Conservation (phyloP, 2,797 vertebrate genomes). For the Melanotaenia boesemani region DNA sequence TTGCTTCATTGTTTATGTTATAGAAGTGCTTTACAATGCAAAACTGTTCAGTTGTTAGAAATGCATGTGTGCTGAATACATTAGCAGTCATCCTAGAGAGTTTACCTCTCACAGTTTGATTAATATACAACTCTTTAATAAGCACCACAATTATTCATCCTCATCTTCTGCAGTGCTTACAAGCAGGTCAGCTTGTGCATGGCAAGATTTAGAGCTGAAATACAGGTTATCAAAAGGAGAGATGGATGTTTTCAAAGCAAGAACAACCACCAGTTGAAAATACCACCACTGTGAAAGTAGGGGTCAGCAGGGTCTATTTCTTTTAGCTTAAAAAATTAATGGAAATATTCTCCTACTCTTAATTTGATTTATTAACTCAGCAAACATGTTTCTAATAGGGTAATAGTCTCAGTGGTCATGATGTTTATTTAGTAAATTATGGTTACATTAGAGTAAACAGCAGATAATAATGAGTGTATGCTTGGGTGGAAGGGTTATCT, state of each 20-base stretch:
- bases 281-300: not conserved
- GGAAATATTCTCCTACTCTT: not conserved
- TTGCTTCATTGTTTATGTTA: slow-evolving; percentile 49
- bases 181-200: slow-evolving; percentile 62
- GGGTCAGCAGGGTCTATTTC: not conserved
- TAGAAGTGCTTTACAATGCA: slow-evolving; percentile 66
- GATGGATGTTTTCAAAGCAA: slow-evolving; percentile 26
- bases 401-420: not conserved
- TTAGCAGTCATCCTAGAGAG: slow-evolving; percentile 70
- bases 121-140: slow-evolving; percentile 73
- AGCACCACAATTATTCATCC: slow-evolving; percentile 70
- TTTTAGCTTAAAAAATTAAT: not conserved
- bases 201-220: slow-evolving; percentile 57
- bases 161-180: slow-evolving; percentile 56
- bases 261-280: not conserved
- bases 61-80: slow-evolving; percentile 63
- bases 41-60: slow-evolving; percentile 62
- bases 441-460: not conserved
- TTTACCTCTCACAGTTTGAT: slow-evolving; percentile 66
- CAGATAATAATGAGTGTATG: not conserved
- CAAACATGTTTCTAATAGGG: not conserved
- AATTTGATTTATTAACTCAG: not conserved
- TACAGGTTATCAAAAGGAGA: slow-evolving; percentile 9
- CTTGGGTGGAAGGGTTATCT: not conserved
- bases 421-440: slow-evolving; percentile 1